phyloP scores from a whole-genome alignment of 2,797 vertebrate species.

The Darevskia mixta region DNA sequence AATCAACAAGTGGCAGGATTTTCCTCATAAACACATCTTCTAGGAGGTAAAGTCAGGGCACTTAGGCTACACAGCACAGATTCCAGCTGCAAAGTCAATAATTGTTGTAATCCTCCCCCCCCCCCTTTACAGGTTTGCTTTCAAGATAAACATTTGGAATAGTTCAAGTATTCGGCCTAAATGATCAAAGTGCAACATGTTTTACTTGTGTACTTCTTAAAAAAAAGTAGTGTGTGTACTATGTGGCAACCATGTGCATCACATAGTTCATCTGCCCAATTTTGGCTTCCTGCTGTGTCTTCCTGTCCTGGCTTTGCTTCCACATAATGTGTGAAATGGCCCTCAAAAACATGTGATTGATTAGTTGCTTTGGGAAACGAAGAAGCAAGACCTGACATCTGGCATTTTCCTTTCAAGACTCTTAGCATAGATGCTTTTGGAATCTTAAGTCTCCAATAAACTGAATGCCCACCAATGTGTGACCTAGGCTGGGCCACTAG shows the following conservation, averaged over 20 bases:
- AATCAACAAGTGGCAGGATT: slow-evolving; percentile 50
- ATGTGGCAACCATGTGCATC: background rate
- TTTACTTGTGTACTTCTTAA: background rate
- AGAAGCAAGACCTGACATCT: background rate
- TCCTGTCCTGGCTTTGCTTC: background rate
- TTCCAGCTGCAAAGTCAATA: slow-evolving; percentile 16
- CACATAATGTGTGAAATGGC: background rate
- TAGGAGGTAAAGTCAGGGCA: slow-evolving; percentile 50
- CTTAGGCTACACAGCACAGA: slow-evolving; percentile 41
- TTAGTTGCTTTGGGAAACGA: background rate
- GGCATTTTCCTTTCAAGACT: background rate
- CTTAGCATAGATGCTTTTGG: background rate
- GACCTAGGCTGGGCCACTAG: background rate
- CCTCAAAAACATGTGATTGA: background rate
- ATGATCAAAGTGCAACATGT: background rate
- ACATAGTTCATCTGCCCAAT: too few relatives aligned
- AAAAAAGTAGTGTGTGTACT: background rate
- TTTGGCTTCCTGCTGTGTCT: background rate
- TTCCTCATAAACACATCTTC: slow-evolving; percentile 68
- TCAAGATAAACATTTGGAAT: too few relatives aligned
- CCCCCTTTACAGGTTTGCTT: background rate
- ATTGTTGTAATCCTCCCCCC: background rate
- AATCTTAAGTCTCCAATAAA: background rate
- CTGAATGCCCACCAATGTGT: background rate
- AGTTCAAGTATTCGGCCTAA: background rate